These are phyloP conservation scores for Lysandra coridon DNA, from an alignment of 2,888 invertebrate species.

Conservation along the genomic window DNA sequence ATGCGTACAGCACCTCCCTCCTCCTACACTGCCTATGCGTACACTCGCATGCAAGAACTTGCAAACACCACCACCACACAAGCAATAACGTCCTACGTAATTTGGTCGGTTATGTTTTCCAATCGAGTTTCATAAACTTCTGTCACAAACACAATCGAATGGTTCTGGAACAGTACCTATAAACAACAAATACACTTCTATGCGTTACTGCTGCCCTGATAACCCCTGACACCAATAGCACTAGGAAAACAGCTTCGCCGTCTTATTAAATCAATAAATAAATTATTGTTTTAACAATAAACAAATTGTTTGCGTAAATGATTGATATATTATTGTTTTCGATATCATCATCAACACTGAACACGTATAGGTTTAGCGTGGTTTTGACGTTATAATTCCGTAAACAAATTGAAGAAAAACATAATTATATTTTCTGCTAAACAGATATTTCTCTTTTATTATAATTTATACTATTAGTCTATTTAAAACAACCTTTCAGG, in stretches of 20 bases:
- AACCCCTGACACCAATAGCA: constrained; percentile 49
- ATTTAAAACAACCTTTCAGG: too few relatives aligned
- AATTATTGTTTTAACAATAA: background rate
- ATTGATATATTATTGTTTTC: background rate
- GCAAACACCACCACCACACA: too few relatives aligned
- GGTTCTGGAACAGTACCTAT: constrained; percentile 47
- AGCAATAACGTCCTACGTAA: too few relatives aligned
- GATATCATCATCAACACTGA: background rate
- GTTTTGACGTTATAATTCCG: background rate
- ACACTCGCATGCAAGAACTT: too few relatives aligned
- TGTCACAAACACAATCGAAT: constrained; percentile 40
- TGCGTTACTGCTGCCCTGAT: constrained; percentile 47
- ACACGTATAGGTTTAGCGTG: background rate
- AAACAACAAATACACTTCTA: constrained; percentile 30
- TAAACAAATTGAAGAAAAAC: background rate
- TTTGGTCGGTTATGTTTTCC: background rate
- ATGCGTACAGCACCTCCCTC: too few relatives aligned
- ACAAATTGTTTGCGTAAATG: background rate
- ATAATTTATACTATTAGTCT: too few relatives aligned
- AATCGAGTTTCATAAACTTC: background rate
- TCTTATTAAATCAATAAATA: constrained; percentile 39
- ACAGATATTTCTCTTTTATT: too few relatives aligned
- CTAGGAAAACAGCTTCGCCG: constrained; percentile 28
- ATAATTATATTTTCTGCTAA: background rate
- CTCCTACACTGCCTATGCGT: too few relatives aligned